Evolutionary conservation across 2,888 invertebrate species (phyloP).

Genomic region (Drosophila percnosoma): DNA sequence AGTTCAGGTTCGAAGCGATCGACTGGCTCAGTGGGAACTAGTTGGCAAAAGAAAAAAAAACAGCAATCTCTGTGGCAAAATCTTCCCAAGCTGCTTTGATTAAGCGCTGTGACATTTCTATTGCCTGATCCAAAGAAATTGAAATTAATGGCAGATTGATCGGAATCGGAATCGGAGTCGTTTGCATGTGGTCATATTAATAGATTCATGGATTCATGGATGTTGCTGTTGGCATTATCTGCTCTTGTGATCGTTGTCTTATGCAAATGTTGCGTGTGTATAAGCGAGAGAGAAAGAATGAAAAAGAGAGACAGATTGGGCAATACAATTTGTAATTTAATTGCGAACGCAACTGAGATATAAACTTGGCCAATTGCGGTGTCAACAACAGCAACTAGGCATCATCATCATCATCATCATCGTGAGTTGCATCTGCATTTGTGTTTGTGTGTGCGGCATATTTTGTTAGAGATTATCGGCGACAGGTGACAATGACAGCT

Average conservation of each 20-base stretch:
- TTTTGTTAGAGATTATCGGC: slow-evolving; percentile 71
- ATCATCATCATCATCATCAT: slow-evolving; percentile 13
- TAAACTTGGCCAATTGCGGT: slow-evolving; percentile 30
- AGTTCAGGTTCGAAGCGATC: slow-evolving; percentile 28
- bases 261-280: slow-evolving; percentile 40
- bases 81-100: slow-evolving; percentile 77
- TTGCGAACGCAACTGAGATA: slow-evolving; percentile 17
- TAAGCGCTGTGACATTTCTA: slow-evolving; percentile 75
- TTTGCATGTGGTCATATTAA: slow-evolving; percentile 52
- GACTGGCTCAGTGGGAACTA: slow-evolving; percentile 64
- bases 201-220: slow-evolving; percentile 44
- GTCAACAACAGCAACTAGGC: slow-evolving; percentile 1
- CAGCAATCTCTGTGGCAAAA: slow-evolving; percentile 39
- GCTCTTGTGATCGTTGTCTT: slow-evolving; percentile 28
- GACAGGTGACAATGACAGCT: slow-evolving; percentile 84
- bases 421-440: slow-evolving; percentile 11
- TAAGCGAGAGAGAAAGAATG: background rate
- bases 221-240: slow-evolving; percentile 38
- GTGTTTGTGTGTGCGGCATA: slow-evolving; percentile 31
- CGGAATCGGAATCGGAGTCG: slow-evolving; percentile 39
- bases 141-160: slow-evolving; percentile 77
- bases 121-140: slow-evolving; percentile 61
- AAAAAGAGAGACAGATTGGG: background rate
- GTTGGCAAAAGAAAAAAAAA: slow-evolving; percentile 32
- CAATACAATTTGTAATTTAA: slow-evolving; percentile 25